phyloP scores from a whole-genome alignment of 2,113 vertebrate genomes.

The Crypturellus undulatus region DNA sequence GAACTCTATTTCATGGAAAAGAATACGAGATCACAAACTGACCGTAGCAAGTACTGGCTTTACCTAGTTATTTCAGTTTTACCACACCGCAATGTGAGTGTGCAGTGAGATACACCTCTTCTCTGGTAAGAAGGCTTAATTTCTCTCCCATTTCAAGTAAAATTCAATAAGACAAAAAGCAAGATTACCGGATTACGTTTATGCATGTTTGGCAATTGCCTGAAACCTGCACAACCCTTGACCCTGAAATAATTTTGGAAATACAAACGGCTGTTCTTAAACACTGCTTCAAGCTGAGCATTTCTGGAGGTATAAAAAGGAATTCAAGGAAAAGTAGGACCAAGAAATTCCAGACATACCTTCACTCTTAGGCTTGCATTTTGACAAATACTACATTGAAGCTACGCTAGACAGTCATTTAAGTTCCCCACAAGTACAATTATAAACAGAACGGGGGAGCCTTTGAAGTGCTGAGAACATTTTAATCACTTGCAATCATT shows the following conservation, averaged over 20 bases:
- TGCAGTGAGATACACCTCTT: neutral
- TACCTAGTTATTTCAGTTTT: neutral
- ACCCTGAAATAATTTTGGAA: neutral
- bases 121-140: neutral
- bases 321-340: neutral
- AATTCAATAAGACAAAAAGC: neutral
- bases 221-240: neutral
- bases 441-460: neutral
- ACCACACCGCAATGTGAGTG: neutral
- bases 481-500: neutral
- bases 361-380: neutral
- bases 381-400: neutral
- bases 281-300: neutral
- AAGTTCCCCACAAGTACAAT: neutral
- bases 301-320: neutral
- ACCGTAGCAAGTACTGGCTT: neutral
- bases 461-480: neutral
- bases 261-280: neutral
- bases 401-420: neutral
- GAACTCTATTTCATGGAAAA: neutral
- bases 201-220: neutral
- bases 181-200: neutral
- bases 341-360: neutral
- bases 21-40: neutral
- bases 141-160: neutral